Evolutionary conservation across 2,113 vertebrate genomes (phyloP).

Genomic region (Scatophagus argus): DNA sequence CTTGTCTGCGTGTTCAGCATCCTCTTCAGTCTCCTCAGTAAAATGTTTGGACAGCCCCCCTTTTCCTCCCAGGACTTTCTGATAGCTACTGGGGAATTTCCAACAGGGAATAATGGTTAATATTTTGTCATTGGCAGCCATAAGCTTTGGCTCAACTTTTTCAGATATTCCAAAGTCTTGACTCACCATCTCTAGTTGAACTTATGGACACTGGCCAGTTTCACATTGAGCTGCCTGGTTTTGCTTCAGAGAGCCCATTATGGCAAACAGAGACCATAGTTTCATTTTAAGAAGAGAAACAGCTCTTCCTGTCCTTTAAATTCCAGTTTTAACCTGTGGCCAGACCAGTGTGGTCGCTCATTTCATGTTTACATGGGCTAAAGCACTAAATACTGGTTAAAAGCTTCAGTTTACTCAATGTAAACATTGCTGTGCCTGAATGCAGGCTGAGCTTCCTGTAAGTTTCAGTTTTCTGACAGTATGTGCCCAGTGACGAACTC

Average conservation of each 20-base stretch:
- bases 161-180: constrained; percentile 12
- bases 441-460: background rate
- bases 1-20: background rate
- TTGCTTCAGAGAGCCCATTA: constrained; percentile 5
- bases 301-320: constrained; percentile 9
- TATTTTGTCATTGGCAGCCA: background rate
- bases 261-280: background rate
- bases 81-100: background rate
- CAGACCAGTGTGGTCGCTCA: background rate
- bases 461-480: background rate
- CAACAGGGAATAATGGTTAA: background rate
- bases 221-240: background rate
- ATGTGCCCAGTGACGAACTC: background rate
- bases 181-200: constrained; percentile 10
- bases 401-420: background rate
- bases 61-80: background rate
- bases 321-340: constrained; percentile 26
- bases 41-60: background rate
- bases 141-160: background rate
- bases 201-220: background rate
- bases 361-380: constrained; percentile 25
- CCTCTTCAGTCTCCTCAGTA: background rate
- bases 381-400: constrained; percentile 22
- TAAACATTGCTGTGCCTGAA: background rate
- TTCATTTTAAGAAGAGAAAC: constrained; percentile 10